Base-by-base conservation (phyloP, 2,888 invertebrate genomes). In the Tetheella fluctuosa region DNA sequence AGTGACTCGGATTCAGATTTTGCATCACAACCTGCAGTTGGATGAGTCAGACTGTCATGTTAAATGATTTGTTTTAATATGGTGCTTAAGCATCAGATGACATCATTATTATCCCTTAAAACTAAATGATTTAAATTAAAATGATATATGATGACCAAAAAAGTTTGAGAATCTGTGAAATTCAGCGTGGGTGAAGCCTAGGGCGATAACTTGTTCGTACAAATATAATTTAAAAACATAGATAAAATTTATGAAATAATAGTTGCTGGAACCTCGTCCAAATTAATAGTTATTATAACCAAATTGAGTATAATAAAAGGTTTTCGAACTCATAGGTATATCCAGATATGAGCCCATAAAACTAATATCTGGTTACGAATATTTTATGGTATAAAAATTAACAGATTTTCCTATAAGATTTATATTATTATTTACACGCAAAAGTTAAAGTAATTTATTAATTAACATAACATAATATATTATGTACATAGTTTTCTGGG, bases 151-250 rank as follows among this genome's bases (percentile, higher is more conserved):
- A 37, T 39, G n/a, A 6, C 1, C n/a, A 39, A 13, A 34, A 34
- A 34, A 34, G 34, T 39, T 39, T 39, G n/a, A 39, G n/a, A 39
- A 39, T 39, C 6, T 15, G 6, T 39, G 15, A n/a, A 5, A n/a
- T 39, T 39, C 39, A 48, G 10, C n/a, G 17, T 48, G 48, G 20
- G 20, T 20, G 20, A 48, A 20, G 48, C 48, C 48, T 48, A 20
- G 20, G 12, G 48, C 48, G 17, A 48, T 48, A 48, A 48, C 10
- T 20, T 20, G 20, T 20, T 48, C 48, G 17, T 48, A 52, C 59
- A 64, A 59, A 64, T 56, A 55, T 66, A 64, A 37, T 37, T 15
- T 15, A 37, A 37, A 37, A 37, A 13, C 37, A 15, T 13, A 15
- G 37, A 15, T 15, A 37, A 1, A 3, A 2, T 6, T 37, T 37